Evolutionary conservation across 2,888 invertebrate genomes (phyloP), one percentile per base, ranked within the genome.

Genomic region (Drosophila atroscutellata): DNA sequence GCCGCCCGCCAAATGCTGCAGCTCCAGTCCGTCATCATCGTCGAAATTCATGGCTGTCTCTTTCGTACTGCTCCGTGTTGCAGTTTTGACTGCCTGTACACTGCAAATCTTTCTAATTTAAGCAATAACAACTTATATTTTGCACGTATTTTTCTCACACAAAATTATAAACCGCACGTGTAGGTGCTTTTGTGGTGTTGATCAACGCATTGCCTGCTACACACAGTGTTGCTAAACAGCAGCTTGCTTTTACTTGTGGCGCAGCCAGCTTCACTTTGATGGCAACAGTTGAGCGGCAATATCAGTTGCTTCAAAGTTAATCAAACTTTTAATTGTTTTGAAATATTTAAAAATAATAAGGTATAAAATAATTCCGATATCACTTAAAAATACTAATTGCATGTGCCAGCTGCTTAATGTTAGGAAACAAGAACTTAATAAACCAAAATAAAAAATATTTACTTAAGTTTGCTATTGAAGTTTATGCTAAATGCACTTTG

Each of bases 1-100:
- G 54, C 95, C 95, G 69, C 96, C 96, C 34, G 95, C 95, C 92
- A 95, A 94, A 88, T 94, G 94, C 86, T 94, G 94, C 24, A 95
- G 91, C 77, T 94, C 89, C 70, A 95, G 91, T 54, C 92, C 91
- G 81, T 94, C 94, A 9, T 83, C 89, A 47, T 86, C 84, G 50
- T 89, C 88, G 39, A 89, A 91, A 81, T 86, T 85, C 92, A 92
- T 91, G 58, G 32, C 73, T 75, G 20, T 58, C 52, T 15, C 7
- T 45, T n/a, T 47, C 42, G 20, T 11, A 34, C 45, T 66, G 77
- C 66, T 45, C 15, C 57, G 20, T 28, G 37, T 6, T 51, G 70
- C 74, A 74, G 63, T 55, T 28, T 20, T 3, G 45, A 47, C 64
- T 54, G 57, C 65, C 34, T 45, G 15, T 15, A 24, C 50, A 45